Evolutionary conservation across 2,797 vertebrate species (phyloP).

Genomic region (Syndactyla subalaris): DNA sequence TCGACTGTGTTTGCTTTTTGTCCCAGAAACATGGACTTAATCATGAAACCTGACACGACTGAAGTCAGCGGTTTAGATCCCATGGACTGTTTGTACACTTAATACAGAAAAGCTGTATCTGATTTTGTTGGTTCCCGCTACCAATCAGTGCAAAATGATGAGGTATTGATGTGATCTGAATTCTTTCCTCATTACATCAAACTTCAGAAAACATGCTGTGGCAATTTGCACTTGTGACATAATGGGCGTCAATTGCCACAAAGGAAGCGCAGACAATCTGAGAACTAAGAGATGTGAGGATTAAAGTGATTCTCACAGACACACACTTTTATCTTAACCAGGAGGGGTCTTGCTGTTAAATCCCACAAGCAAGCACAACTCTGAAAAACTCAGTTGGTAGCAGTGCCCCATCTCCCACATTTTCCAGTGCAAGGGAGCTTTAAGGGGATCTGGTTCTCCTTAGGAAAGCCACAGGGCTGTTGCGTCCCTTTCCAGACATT

Average conservation of each 20-base stretch:
- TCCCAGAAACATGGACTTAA: slow-evolving; percentile 10
- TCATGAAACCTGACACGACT: not conserved
- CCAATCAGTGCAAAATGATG: not conserved
- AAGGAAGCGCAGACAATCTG: slow-evolving; percentile 27
- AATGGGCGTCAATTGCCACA: not conserved
- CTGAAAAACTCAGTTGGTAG: not conserved
- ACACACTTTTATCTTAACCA: not conserved
- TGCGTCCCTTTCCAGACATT: not conserved
- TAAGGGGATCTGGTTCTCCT: not conserved
- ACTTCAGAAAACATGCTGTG: not conserved
- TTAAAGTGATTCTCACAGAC: not conserved
- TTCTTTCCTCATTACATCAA: slow-evolving; percentile 33
- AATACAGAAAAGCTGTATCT: not conserved
- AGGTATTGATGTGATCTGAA: slow-evolving; percentile 1
- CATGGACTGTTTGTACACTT: not conserved
- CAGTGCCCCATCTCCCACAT: not conserved
- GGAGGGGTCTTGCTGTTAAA: not conserved
- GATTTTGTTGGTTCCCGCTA: not conserved
- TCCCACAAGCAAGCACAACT: not conserved
- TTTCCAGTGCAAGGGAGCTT: not conserved
- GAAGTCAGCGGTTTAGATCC: not conserved
- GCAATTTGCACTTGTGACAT: slow-evolving; percentile 11
- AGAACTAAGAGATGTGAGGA: not conserved
- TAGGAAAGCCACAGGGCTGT: not conserved
- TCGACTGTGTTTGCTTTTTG: rapidly evolving